Evolutionary conservation across 2,797 vertebrate genomes (phyloP).

Genomic region (Hylomyscus alleni): DNA sequence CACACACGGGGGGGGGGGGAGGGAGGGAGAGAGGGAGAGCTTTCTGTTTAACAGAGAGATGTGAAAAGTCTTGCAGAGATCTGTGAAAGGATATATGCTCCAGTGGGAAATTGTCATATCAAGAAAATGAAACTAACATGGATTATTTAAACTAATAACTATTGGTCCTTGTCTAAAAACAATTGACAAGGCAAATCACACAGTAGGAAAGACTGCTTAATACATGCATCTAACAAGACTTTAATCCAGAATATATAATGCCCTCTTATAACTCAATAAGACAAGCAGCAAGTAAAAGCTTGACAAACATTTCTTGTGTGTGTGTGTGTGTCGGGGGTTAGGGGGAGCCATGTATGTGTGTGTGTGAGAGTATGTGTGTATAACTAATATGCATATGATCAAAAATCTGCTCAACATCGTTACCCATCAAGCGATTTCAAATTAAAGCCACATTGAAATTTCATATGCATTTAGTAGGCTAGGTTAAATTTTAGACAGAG

Average conservation of each 20-base stretch:
- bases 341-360: background rate
- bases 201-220: background rate
- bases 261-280: background rate
- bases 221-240: background rate
- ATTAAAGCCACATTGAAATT: background rate
- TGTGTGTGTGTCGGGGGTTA: background rate
- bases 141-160: background rate
- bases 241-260: background rate
- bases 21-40: no score
- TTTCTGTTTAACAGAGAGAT: background rate
- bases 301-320: background rate
- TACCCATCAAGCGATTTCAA: constrained; percentile 19
- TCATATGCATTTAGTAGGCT: background rate
- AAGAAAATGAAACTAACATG: constrained; percentile 1
- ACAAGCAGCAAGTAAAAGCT: background rate
- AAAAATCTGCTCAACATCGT: background rate
- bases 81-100: background rate
- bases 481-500: background rate
- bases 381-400: background rate
- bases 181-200: background rate
- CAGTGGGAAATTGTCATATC: background rate
- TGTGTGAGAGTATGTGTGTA: background rate
- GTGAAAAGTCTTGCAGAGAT: background rate
- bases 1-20: background rate
- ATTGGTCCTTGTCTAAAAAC: background rate